phyloP scores from a whole-genome alignment of 2,888 invertebrate species.

The Limnephilus marmoratus region DNA sequence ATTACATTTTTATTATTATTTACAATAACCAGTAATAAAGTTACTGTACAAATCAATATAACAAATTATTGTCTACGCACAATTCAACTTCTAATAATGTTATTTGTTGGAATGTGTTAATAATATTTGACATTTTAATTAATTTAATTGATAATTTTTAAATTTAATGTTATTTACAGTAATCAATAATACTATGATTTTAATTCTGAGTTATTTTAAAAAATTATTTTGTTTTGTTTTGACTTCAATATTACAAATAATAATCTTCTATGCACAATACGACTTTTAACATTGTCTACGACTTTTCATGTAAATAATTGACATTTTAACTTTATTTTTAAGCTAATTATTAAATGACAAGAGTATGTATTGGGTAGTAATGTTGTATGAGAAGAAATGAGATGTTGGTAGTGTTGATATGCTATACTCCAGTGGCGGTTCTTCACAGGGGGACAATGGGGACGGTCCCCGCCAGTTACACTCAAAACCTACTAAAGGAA shows the following conservation, averaged over 20 bases:
- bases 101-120: background rate
- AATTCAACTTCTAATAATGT: background rate
- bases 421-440: too few species aligned
- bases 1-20: background rate
- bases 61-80: background rate
- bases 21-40: too few species aligned
- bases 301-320: constrained; percentile 2
- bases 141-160: too few species aligned
- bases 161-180: background rate
- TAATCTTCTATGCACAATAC: background rate
- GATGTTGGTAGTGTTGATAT: background rate
- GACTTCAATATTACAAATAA: background rate
- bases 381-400: background rate
- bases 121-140: background rate
- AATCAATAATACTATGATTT: background rate
- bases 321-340: background rate
- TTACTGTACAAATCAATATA: background rate
- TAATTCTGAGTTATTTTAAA: background rate
- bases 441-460: too few species aligned
- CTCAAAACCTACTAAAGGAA: too few species aligned
- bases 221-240: background rate
- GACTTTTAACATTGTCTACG: background rate
- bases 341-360: background rate
- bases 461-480: too few species aligned
- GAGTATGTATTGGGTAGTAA: background rate